phyloP scores from a whole-genome alignment of 2,797 vertebrate genomes.

The Molossus alvarezi region DNA sequence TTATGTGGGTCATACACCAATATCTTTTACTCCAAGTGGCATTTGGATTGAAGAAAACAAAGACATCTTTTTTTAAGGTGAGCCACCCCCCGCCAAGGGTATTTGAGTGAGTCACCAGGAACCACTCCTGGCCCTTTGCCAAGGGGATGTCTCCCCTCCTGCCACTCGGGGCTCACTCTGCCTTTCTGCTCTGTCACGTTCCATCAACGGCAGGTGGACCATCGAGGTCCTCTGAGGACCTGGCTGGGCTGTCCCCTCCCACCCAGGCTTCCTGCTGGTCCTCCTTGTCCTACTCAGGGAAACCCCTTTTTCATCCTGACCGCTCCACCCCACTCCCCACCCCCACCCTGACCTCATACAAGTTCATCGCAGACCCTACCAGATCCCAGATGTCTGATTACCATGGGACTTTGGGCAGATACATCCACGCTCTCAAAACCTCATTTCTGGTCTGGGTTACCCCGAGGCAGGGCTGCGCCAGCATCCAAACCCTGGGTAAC shows the following conservation, averaged over 20 bases:
- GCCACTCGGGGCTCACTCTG: not conserved
- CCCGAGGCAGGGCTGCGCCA: not conserved
- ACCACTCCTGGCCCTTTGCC: not conserved
- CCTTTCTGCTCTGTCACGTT: not conserved
- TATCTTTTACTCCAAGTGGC: not conserved
- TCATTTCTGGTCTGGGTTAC: slow-evolving; percentile 2
- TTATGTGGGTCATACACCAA: not conserved
- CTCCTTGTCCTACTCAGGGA: not conserved
- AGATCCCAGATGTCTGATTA: not conserved
- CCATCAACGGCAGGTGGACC: not conserved
- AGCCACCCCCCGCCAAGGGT: not conserved
- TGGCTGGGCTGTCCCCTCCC: not conserved
- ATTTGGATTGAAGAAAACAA: slow-evolving; percentile 2
- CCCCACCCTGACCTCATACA: not conserved
- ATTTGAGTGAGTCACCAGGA: not conserved
- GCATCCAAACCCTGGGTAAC: no score
- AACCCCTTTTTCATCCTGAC: not conserved
- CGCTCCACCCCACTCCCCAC: not conserved
- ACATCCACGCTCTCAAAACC: not conserved
- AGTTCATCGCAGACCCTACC: not conserved
- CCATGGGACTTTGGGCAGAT: not conserved
- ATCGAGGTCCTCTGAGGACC: not conserved
- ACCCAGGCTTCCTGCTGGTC: not conserved
- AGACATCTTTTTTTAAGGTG: not conserved
- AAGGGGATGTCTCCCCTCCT: not conserved